phyloP scores from a whole-genome alignment of 2,113 vertebrate genomes.

The Leucosticte australis region DNA sequence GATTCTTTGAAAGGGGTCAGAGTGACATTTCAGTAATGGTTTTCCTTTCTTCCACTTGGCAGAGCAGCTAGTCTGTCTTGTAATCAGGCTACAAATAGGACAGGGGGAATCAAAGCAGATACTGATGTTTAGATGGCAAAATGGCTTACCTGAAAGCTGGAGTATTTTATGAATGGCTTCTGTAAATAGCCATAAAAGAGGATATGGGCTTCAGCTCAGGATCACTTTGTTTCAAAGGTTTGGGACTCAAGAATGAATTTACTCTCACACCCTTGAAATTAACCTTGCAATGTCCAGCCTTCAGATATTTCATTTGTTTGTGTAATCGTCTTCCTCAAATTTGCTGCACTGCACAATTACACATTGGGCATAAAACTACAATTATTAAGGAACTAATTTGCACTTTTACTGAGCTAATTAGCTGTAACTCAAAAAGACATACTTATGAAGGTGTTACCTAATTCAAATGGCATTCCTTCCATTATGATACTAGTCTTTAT shows the following conservation, averaged over 20 bases:
- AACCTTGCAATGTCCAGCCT: background rate
- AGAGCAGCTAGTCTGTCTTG: background rate
- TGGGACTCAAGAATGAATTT: background rate
- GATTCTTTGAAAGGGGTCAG: slow-evolving; percentile 19
- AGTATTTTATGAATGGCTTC: background rate
- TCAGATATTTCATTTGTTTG: background rate
- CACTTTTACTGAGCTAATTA: background rate
- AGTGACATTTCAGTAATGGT: slow-evolving; percentile 27
- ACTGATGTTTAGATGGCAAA: background rate
- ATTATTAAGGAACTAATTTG: background rate
- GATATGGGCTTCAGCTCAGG: background rate
- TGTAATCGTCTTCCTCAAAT: background rate
- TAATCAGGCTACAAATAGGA: background rate
- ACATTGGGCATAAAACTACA: background rate
- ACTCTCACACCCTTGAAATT: background rate
- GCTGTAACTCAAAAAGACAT: background rate
- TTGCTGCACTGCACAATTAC: background rate
- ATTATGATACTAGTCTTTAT: too few species aligned
- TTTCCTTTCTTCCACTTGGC: slow-evolving; percentile 17
- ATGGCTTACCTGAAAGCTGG: background rate
- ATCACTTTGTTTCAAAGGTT: background rate
- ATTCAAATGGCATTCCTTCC: background rate
- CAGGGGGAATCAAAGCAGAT: background rate
- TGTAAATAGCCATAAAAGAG: background rate
- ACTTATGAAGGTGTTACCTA: background rate